A percentile compares a stretch with the other conserved stretches of the same genome.
Evolutionary conservation across 1,140 invertebrate genomes (phyloP).

Genomic region (Thaumetopoea pityocampa): DNA sequence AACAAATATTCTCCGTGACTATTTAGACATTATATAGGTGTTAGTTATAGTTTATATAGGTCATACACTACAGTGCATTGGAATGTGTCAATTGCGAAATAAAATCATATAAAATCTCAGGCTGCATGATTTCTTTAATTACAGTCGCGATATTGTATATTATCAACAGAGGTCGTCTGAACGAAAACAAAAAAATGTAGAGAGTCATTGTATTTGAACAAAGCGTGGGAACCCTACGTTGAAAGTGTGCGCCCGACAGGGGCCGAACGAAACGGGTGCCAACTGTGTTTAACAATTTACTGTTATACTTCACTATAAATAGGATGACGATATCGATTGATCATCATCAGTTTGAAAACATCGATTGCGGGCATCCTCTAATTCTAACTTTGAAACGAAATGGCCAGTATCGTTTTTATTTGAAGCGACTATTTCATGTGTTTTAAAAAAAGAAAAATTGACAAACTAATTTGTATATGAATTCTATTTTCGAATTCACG

Average conservation of each 20-base stretch:
- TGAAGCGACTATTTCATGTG: too few species aligned
- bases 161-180: constrained; percentile 72
- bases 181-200: constrained; percentile 71
- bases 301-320: constrained; percentile 24
- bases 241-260: constrained; percentile 60
- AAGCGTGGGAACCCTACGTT: constrained; percentile 62
- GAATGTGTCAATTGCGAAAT: constrained; percentile 54
- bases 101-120: constrained; percentile 67
- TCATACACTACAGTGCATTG: constrained; percentile 27
- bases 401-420: too few species aligned
- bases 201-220: constrained; percentile 66
- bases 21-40: constrained; percentile 12
- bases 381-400: too few species aligned
- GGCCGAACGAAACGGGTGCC: constrained; percentile 28
- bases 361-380: too few species aligned
- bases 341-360: too few species aligned
- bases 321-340: constrained; percentile 20
- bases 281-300: constrained; percentile 17
- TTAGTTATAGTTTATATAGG: background rate
- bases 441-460: too few species aligned
- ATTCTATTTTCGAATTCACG: too few species aligned
- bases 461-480: too few species aligned
- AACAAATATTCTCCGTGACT: too few species aligned
- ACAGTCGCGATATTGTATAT: constrained; percentile 69
- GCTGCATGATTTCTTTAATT: constrained; percentile 66